Evolutionary conservation across 2,113 vertebrate genomes (phyloP).

Genomic region (Aptenodytes patagonicus): DNA sequence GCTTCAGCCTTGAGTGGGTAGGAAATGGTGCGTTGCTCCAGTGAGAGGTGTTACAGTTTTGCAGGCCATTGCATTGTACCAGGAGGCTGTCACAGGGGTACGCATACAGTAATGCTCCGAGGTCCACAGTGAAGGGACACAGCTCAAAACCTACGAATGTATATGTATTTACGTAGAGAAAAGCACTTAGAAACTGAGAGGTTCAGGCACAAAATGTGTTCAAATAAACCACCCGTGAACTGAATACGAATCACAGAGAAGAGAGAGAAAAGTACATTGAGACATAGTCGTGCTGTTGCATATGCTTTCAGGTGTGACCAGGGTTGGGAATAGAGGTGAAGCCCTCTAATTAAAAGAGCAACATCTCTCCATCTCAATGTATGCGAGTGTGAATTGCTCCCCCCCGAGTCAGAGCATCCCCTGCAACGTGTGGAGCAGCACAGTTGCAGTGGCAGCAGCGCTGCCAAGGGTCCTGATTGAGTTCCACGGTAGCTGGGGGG

Average conservation of each 20-base stretch:
- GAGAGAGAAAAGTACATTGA: neutral
- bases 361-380: neutral
- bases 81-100: neutral
- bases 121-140: neutral
- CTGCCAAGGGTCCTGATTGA: neutral
- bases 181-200: neutral
- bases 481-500: neutral
- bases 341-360: constrained; percentile 17
- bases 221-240: neutral
- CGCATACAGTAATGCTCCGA: rapidly evolving
- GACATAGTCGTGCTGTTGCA: neutral
- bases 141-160: neutral
- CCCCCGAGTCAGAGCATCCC: neutral
- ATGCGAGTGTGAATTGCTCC: neutral
- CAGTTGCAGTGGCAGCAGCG: neutral
- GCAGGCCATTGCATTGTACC: neutral
- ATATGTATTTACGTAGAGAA: neutral
- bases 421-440: neutral
- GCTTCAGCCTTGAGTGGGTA: neutral
- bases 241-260: neutral
- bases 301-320: neutral
- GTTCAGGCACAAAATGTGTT: neutral
- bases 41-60: neutral
- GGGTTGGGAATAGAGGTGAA: constrained; percentile 7
- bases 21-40: neutral